Conservation (phyloP, 2,113 vertebrate species). For the Carassius gibelio region DNA sequence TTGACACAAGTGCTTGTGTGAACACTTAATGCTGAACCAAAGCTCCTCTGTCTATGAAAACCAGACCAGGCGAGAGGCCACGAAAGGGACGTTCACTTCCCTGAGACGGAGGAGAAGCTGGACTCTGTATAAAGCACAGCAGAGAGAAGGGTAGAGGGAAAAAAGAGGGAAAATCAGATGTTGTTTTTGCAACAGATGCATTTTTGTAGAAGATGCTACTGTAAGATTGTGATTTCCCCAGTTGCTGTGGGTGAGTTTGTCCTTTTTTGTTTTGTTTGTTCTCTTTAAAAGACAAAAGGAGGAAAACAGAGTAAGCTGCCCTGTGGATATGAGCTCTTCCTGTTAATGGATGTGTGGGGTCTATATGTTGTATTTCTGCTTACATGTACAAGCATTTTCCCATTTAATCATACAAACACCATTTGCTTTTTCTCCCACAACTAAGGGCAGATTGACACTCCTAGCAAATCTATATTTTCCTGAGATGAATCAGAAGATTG, state of each 20-base stretch:
- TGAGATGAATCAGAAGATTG: slow-evolving; percentile 37
- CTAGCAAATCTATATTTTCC: slow-evolving; percentile 51
- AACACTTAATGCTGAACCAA: slow-evolving; percentile 79
- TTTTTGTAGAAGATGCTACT: slow-evolving; percentile 9
- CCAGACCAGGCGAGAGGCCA: not conserved
- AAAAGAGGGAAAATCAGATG: not conserved
- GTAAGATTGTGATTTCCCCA: slow-evolving; percentile 36
- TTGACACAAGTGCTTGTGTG: slow-evolving; percentile 71
- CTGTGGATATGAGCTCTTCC: slow-evolving; percentile 44
- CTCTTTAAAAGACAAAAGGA: slow-evolving; percentile 35
- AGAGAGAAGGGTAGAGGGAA: not conserved
- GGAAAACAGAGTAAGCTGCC: slow-evolving; percentile 34
- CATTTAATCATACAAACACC: slow-evolving; percentile 35
- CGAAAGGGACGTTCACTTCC: not conserved
- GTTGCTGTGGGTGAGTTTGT: slow-evolving; percentile 29
- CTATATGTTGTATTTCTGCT: slow-evolving; percentile 48
- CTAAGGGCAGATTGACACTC: slow-evolving; percentile 42
- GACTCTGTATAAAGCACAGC: slow-evolving; percentile 31
- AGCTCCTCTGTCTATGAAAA: slow-evolving; percentile 71
- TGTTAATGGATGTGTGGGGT: slow-evolving; percentile 44
- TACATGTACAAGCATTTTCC: slow-evolving; percentile 44
- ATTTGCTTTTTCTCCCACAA: slow-evolving; percentile 37
- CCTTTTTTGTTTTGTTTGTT: not conserved
- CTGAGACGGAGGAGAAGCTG: slow-evolving; percentile 31
- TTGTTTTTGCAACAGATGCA: slow-evolving; percentile 16